Percentiles rank a stretch among this genome's conserved stretches.
phyloP scores from a whole-genome alignment of 2,113 vertebrate species.

The Pygoscelis adeliae region DNA sequence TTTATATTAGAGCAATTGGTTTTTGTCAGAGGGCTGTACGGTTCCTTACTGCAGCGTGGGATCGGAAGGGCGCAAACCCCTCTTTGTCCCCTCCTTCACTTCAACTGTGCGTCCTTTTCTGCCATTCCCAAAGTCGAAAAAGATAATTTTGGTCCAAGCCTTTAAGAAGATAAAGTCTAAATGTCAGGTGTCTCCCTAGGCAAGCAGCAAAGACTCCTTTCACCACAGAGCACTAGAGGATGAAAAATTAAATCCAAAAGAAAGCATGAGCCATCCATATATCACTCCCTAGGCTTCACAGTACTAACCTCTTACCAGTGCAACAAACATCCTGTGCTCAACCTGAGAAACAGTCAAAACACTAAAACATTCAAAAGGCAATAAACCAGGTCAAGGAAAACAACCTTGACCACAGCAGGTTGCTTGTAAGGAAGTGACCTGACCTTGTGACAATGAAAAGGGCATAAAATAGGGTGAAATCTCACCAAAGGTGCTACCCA shows the following conservation, averaged over 20 bases:
- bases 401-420: conserved; percentile 26
- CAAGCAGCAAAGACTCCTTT: conserved; percentile 52
- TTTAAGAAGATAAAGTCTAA: conserved; percentile 65
- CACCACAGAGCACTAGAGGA: conserved; percentile 47
- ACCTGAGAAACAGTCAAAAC: conserved; percentile 28
- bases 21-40: background rate
- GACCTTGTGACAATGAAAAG: background rate
- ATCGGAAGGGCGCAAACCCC: background rate
- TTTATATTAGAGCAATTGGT: background rate
- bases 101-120: conserved; percentile 19
- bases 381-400: conserved; percentile 24
- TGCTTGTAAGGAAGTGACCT: background rate
- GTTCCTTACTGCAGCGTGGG: background rate
- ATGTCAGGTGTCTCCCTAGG: conserved; percentile 66
- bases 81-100: background rate
- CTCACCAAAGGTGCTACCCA: background rate
- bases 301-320: conserved; percentile 24
- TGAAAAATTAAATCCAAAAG: conserved; percentile 69
- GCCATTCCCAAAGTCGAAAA: conserved; percentile 42
- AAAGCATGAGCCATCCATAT: conserved; percentile 58
- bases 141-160: conserved; percentile 49
- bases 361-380: conserved; percentile 44
- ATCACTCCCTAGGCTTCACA: conserved; percentile 47
- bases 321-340: conserved; percentile 46
- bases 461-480: background rate